Evolutionary conservation across 2,888 invertebrate species (phyloP).

Genomic region (Lamproptera curius): DNA sequence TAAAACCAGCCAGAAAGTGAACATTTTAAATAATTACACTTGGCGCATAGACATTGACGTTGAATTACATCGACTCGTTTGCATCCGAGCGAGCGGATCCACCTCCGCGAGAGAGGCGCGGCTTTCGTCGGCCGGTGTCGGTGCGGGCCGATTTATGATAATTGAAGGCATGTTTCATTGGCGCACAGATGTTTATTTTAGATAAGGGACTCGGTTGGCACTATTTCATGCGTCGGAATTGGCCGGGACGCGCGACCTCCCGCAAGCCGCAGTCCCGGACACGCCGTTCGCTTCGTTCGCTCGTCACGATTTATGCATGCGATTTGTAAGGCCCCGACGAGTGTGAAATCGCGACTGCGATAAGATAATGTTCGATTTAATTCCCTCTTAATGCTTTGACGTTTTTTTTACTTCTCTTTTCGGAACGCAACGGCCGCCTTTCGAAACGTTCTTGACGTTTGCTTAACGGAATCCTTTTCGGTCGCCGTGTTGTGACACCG

Average conservation of each 20-base stretch:
- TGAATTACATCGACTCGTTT: conserved; percentile 47
- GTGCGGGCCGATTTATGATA: conserved; percentile 74
- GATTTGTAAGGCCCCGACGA: conserved; percentile 54
- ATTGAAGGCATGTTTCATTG: conserved; percentile 77
- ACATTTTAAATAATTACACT: conserved; percentile 17
- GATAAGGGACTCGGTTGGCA: conserved; percentile 68
- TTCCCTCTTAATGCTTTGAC: conserved; percentile 34
- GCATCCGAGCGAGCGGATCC: conserved; percentile 41
- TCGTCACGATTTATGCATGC: conserved; percentile 59
- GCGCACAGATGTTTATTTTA: conserved; percentile 76
- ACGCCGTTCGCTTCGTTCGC: conserved; percentile 57
- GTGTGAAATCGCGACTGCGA: conserved; percentile 55
- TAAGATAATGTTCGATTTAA: conserved; percentile 42
- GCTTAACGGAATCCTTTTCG: not conserved
- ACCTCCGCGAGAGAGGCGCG: conserved; percentile 51
- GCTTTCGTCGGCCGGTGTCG: conserved; percentile 64
- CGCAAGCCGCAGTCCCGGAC: conserved; percentile 54
- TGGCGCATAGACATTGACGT: conserved; percentile 26
- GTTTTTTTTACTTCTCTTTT: conserved; percentile 3
- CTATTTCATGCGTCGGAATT: conserved; percentile 74
- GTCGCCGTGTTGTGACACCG: conserved; percentile 26
- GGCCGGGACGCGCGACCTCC: conserved; percentile 67
- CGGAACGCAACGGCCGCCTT: conserved; percentile 25
- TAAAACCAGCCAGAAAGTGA: not conserved
- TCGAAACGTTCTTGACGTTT: not conserved